Evolutionary conservation across 2,113 vertebrate genomes (phyloP), one percentile per base, ranked within the genome.

Genomic region (Syngnathoides biaculeatus): DNA sequence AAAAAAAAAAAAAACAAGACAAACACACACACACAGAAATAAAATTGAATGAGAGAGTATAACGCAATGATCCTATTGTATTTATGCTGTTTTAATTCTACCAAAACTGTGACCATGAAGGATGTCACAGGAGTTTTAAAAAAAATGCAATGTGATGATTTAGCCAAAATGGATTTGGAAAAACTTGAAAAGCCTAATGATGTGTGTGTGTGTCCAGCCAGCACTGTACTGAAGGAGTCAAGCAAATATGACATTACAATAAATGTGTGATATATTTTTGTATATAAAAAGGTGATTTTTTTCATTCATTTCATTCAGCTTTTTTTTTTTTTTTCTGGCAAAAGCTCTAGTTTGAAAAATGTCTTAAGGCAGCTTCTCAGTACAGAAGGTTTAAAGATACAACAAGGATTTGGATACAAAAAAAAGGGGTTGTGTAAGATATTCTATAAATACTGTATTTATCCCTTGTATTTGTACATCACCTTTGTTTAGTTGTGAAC

Each of bases 381-480:
- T 86, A 83, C 92, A 92, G 90, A 92, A 87, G 90, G 84, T 69
- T 39, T 40, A 22, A 38, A 22, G 78, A 81, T 57, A 78, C 87
- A 86, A 85, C 83, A 83, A 80, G 75, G 82, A 85, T 90, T 88
- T 89, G 87, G 84, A 89, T 85, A 87, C 84, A 90, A 89, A 88
- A 89, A 88, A 91, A 90, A 91, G 87, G 81, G 90, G 94, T 84
- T 70, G 92, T 97, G 95, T 97, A 95, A 96, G 95, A 95, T 95
- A 94, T 93, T 93, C 93, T 96, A 96, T 96, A 98, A 96, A 96
- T 97, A 96, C 94, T 96, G 95, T 96, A 96, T 97, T 96, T 98
- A 95, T 95, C 94, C 94, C 92, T 93, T 91, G 92, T 93, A 94
- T 94, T 95, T 96, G 96, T 96, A 96, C 93, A 94, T 88, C 81